These are phyloP conservation scores for Eilema depressum DNA, from an alignment of 2,888 invertebrate genomes.

Conservation along the genomic window DNA sequence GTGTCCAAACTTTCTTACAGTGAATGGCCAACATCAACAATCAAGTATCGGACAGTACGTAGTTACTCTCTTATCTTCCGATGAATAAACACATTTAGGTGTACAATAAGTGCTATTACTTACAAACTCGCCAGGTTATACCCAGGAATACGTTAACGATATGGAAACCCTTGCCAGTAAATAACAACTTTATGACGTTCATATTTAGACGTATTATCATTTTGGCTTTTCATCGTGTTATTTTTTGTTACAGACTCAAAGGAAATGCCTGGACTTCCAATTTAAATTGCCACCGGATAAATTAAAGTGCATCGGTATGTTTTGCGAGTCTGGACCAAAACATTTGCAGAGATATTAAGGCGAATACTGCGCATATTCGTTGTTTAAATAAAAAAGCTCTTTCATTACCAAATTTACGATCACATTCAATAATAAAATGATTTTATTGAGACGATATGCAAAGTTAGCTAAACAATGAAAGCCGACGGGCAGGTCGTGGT, in stretches of 20 bases:
- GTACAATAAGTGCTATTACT: conserved; percentile 67
- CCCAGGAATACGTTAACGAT: conserved; percentile 69
- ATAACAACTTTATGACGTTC: conserved; percentile 64
- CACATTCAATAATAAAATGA: conserved; percentile 63
- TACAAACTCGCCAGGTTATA: conserved; percentile 54
- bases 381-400: not conserved
- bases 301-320: conserved; percentile 57
- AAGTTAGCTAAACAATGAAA: conserved; percentile 77
- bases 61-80: conserved; percentile 22
- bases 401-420: conserved; percentile 50
- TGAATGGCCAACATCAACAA: conserved; percentile 60
- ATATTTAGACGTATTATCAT: conserved; percentile 54
- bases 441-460: conserved; percentile 69
- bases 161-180: conserved; percentile 60
- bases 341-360: conserved; percentile 31
- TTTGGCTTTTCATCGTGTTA: conserved; percentile 42
- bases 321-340: conserved; percentile 40
- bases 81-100: conserved; percentile 67
- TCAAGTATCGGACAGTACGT: conserved; percentile 21
- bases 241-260: conserved; percentile 72
- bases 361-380: conserved; percentile 22
- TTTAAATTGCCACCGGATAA: conserved; percentile 74
- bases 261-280: conserved; percentile 77
- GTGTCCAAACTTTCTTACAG: conserved; percentile 55
- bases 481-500: conserved; percentile 73